Evolutionary conservation across 2,888 invertebrate genomes (phyloP), one percentile per base, ranked within the genome.

Genomic region (Andrena bucephala): DNA sequence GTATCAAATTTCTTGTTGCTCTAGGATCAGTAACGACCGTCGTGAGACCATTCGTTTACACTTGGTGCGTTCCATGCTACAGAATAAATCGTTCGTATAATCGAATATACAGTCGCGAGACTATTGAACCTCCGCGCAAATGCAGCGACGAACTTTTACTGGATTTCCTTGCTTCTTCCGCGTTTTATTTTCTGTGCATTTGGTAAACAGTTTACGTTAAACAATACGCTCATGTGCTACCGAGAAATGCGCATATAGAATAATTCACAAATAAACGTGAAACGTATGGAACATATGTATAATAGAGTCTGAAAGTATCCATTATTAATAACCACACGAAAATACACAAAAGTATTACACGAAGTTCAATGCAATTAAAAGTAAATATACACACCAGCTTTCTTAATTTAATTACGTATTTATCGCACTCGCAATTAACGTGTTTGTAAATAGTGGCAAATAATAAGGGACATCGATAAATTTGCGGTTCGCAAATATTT

Each of bases 1-100:
- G 48, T 16, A 50, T 7, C 24, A 31, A 29, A 29, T 78, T 36
- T 59, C 60, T 42, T 33, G 50, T 54, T 42, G 10, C 48, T 24
- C 20, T 13, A 6, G 33, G 67, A 72, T 72, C 67, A 16, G n/a
- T 57, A 81, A 63, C 57, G 63, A 72, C 68, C 59, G 36, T 42
- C 27, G 50, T 13, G n/a, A 31, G 54, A 50, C 57, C 48, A 33
- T 68, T 57, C 67, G 71, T 79, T 81, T 68, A 65, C 67, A 63
- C 57, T 72, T 71, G 62, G 62, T 72, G 54, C 33, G 67, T 27
- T 72, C 36, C 67, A 67, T 81, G 72, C 72, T 68, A 79, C 57
- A 68, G 72, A 81, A 79, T 81, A 79, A 81, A 81, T 79, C 63
- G 72, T 81, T 81, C 80, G 81, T 81, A 79, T 79, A 79, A 81